These are phyloP conservation scores for Atopsyche davidsoni DNA, from an alignment of 1,140 invertebrate species.

Conservation along the genomic window DNA sequence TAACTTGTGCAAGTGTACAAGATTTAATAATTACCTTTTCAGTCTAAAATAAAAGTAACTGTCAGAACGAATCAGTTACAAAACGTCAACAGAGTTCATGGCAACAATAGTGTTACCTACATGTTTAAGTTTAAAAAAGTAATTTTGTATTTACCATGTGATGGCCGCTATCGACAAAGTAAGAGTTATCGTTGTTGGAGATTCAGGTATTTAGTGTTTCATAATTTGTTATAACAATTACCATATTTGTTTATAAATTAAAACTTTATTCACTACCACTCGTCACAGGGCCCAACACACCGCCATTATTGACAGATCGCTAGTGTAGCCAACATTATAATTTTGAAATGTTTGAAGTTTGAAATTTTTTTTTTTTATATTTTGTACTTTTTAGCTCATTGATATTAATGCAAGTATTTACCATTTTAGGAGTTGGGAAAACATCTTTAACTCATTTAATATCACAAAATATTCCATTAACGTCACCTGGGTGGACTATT, in stretches of 20 bases:
- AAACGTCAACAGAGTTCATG: too few species aligned
- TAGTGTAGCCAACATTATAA: constrained; percentile 20
- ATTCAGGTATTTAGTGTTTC: constrained; percentile 66
- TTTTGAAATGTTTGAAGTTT: not conserved
- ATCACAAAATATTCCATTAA: constrained; percentile 77
- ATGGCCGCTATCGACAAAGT: constrained; percentile 82
- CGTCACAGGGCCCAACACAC: constrained; percentile 1
- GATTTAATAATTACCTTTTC: too few species aligned
- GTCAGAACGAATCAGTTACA: too few species aligned
- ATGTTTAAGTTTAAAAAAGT: too few species aligned
- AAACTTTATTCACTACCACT: too few species aligned
- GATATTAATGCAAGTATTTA: not conserved
- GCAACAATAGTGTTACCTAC: too few species aligned
- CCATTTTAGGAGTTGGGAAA: constrained; percentile 81
- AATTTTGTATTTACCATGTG: constrained; percentile 24
- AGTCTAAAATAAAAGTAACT: too few species aligned
- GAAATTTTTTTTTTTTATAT: not conserved
- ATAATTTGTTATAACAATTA: too few species aligned
- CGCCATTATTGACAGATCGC: constrained; percentile 17
- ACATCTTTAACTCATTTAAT: constrained; percentile 89
- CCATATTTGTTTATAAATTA: too few species aligned
- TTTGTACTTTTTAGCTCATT: not conserved
- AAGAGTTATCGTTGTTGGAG: constrained; percentile 85
- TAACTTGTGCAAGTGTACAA: too few species aligned
- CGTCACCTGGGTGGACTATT: constrained; percentile 87